These are phyloP conservation scores for Syrmaticus mikado DNA, from an alignment of 2,113 vertebrate genomes.

Conservation along the genomic window DNA sequence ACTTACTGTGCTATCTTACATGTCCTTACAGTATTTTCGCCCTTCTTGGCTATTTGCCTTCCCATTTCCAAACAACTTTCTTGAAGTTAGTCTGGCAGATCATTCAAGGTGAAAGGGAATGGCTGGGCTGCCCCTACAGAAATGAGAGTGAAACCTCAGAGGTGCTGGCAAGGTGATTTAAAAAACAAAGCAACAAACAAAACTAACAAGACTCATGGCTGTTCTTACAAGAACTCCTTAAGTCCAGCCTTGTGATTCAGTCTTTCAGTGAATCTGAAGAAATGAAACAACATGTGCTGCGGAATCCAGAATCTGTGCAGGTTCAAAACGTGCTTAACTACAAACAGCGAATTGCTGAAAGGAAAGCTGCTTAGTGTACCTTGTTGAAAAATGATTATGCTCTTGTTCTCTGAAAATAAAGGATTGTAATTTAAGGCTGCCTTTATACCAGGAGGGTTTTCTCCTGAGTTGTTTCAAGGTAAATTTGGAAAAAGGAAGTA, in stretches of 20 bases:
- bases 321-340: background rate
- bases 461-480: background rate
- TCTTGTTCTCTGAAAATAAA: background rate
- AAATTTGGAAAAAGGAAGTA: conserved; percentile 12
- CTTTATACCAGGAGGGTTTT: background rate
- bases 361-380: background rate
- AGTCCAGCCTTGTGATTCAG: background rate
- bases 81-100: background rate
- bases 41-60: background rate
- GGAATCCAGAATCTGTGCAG: background rate
- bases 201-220: background rate
- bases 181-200: too few relatives aligned
- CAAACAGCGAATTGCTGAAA: background rate
- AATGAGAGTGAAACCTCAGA: background rate
- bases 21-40: background rate
- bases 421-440: background rate
- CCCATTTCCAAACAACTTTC: background rate
- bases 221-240: background rate
- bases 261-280: background rate
- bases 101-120: background rate
- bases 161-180: background rate
- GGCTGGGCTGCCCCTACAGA: background rate
- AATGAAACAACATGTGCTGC: background rate
- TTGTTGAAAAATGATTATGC: background rate
- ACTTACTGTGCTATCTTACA: background rate